Conservation (phyloP, 2,797 vertebrate genomes). For the Anisognathus igniventris region DNA sequence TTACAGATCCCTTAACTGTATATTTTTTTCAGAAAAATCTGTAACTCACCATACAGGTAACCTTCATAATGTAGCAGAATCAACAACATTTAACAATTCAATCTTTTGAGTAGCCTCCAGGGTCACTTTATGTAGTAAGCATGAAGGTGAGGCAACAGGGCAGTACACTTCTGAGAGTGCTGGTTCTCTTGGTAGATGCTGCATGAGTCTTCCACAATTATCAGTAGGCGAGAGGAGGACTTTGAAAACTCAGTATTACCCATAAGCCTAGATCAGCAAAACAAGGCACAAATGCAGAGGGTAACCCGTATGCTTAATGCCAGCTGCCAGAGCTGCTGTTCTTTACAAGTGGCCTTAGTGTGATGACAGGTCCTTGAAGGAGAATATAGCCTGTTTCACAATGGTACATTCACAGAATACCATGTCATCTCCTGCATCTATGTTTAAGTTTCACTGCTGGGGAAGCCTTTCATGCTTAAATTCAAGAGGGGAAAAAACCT, state of each 20-base stretch:
- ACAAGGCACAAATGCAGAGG: neutral
- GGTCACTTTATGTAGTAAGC: neutral
- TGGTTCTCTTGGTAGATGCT: neutral
- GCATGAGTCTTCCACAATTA: neutral
- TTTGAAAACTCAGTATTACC: neutral
- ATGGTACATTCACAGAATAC: neutral
- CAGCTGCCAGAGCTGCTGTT: neutral
- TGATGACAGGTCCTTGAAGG: conserved; percentile 14
- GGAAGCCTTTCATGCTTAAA: neutral
- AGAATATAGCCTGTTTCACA: neutral
- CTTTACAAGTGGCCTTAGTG: neutral
- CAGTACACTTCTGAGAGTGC: neutral
- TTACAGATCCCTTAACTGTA: neutral
- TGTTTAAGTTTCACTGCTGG: neutral
- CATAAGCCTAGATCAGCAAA: neutral
- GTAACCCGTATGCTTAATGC: neutral
- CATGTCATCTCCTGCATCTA: neutral
- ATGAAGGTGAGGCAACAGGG: neutral
- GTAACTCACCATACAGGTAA: neutral
- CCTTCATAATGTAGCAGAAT: neutral
- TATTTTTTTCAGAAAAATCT: neutral
- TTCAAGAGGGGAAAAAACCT: neutral
- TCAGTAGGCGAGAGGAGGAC: neutral
- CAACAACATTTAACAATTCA: neutral
- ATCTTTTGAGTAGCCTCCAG: neutral